phyloP scores from a whole-genome alignment of 2,113 vertebrate genomes.

The Dascyllus trimaculatus region DNA sequence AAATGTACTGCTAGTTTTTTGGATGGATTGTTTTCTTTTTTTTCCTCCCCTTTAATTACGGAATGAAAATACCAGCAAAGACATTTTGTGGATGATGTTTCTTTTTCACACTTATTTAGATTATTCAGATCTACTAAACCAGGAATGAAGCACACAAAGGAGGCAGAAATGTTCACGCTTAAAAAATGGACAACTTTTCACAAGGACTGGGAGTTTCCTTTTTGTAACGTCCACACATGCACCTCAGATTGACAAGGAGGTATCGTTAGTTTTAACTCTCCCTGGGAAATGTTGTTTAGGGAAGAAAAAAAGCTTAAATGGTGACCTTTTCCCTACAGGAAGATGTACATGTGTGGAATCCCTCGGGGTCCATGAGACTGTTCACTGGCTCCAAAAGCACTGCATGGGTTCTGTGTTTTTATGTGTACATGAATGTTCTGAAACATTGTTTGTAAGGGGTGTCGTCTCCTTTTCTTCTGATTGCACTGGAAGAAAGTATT shows the following conservation, averaged over 20 bases:
- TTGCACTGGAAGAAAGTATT: conserved; percentile 49
- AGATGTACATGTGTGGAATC: conserved; percentile 35
- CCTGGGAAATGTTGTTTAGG: conserved; percentile 30
- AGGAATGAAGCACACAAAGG: conserved; percentile 33
- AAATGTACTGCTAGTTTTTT: neutral
- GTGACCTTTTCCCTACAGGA: conserved; percentile 53
- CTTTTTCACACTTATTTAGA: conserved; percentile 19
- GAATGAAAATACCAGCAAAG: conserved; percentile 45
- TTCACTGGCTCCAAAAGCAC: conserved; percentile 55
- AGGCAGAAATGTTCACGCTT: conserved; percentile 12
- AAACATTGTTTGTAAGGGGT: conserved; percentile 44
- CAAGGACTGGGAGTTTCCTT: conserved; percentile 1
- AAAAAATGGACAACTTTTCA: conserved; percentile 1
- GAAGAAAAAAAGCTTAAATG: neutral
- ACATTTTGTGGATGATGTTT: conserved; percentile 20
- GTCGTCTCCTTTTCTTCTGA: conserved; percentile 41
- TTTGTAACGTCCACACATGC: conserved; percentile 5
- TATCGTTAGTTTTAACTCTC: conserved; percentile 29
- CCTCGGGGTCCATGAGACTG: conserved; percentile 21
- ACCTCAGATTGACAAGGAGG: conserved; percentile 1
- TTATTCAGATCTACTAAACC: neutral
- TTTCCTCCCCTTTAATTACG: neutral
- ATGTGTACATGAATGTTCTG: conserved; percentile 49
- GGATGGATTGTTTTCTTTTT: neutral
- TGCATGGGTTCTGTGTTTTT: conserved; percentile 73